These are phyloP conservation scores for Eutrigla gurnardus DNA, from an alignment of 2,797 vertebrate species.

Conservation along the genomic window DNA sequence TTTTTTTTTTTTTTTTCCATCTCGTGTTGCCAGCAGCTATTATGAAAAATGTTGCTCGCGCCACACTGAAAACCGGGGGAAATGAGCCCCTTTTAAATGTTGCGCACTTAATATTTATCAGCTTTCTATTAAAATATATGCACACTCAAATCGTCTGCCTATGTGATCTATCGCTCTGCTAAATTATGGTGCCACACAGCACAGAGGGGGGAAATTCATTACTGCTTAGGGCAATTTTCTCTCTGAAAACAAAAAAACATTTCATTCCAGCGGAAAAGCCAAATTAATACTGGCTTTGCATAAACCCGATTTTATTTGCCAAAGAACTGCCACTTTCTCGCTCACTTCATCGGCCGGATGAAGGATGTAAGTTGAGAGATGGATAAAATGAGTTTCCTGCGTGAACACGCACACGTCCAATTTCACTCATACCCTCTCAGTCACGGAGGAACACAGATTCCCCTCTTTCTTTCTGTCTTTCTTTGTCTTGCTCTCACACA, in stretches of 20 bases:
- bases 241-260: constrained; percentile 86
- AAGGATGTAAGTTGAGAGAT: constrained; percentile 77
- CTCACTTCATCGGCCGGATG: constrained; percentile 78
- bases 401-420: constrained; percentile 68
- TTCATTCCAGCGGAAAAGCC: constrained; percentile 84
- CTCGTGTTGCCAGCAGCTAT: constrained; percentile 75
- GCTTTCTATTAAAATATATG: constrained; percentile 87
- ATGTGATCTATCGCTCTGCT: constrained; percentile 87
- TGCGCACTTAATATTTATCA: constrained; percentile 88
- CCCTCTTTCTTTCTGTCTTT: constrained; percentile 30
- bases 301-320: constrained; percentile 86
- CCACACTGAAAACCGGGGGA: constrained; percentile 79
- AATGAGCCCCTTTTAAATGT: constrained; percentile 85
- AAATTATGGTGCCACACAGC: constrained; percentile 85
- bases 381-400: constrained; percentile 81
- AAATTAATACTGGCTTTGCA: constrained; percentile 87
- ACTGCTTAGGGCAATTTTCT: constrained; percentile 86
- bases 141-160: constrained; percentile 82
- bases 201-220: constrained; percentile 84
- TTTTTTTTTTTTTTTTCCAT: constrained; percentile 20
- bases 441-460: constrained; percentile 52
- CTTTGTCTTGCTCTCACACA: constrained; percentile 58
- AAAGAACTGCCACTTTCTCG: constrained; percentile 81
- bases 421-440: constrained; percentile 57
- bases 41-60: constrained; percentile 76